Evolutionary conservation across 2,113 vertebrate genomes (phyloP).

Genomic region (Cettia cetti): DNA sequence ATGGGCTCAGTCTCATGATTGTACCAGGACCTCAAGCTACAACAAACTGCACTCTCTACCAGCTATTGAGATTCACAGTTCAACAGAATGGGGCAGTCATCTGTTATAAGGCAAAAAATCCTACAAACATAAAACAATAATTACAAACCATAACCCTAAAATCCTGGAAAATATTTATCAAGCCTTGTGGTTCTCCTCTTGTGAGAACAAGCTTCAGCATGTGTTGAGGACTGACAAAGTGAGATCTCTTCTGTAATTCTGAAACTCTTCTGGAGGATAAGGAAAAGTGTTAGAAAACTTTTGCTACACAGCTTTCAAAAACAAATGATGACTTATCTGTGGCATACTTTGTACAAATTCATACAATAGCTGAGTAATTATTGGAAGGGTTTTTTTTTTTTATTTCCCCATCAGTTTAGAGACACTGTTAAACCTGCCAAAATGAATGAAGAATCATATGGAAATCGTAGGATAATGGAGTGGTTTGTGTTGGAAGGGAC

Average conservation of each 20-base stretch:
- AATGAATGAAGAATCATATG: background rate
- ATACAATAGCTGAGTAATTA: background rate
- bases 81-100: background rate
- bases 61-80: background rate
- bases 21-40: background rate
- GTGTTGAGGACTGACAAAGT: background rate
- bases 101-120: background rate
- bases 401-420: background rate
- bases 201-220: background rate
- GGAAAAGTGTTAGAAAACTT: background rate
- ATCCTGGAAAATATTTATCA: background rate
- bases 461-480: background rate
- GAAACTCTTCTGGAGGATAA: background rate
- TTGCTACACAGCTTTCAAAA: background rate
- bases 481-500: background rate
- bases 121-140: background rate
- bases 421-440: background rate
- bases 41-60: background rate
- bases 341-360: background rate
- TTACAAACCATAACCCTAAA: background rate
- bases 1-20: background rate
- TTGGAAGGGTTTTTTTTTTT: background rate
- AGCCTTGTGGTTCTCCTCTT: background rate
- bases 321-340: background rate
- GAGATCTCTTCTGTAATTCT: background rate